phyloP scores from a whole-genome alignment of 2,797 vertebrate genomes.

The Squalus acanthias region DNA sequence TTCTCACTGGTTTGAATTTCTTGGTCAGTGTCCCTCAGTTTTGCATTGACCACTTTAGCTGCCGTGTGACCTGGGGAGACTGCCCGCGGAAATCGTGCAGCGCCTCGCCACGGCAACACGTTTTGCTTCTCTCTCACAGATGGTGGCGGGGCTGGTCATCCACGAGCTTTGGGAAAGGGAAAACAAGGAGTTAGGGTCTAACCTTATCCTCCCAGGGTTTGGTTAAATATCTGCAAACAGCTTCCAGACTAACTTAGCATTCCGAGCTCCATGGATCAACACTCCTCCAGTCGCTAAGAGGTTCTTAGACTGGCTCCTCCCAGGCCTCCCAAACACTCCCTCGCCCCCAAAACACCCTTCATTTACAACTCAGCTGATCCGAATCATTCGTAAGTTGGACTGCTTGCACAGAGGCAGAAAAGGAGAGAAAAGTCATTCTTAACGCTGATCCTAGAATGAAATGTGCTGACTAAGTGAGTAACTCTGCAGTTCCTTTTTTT shows the following conservation, averaged over 20 bases:
- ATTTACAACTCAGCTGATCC: neutral
- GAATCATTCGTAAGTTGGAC: neutral
- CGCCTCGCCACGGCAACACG: neutral
- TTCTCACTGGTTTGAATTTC: neutral
- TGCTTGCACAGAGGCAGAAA: neutral
- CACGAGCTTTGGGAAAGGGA: neutral
- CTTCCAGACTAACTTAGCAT: neutral
- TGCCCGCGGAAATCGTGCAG: neutral
- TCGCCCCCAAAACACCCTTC: neutral
- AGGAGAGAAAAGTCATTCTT: neutral
- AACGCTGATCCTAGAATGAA: too few relatives aligned
- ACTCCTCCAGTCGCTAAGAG: neutral
- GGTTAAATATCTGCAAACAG: neutral
- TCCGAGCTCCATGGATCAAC: neutral
- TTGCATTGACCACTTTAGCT: neutral
- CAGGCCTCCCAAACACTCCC: neutral
- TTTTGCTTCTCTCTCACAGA: neutral
- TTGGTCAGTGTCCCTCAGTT: neutral
- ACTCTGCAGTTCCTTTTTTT: neutral
- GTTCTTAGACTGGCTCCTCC: neutral
- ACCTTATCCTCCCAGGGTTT: neutral
- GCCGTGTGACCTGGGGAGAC: neutral
- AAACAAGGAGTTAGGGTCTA: neutral
- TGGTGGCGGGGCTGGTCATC: neutral
- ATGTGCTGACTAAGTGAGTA: neutral